Conservation (phyloP, 2,797 vertebrate species). For the Aldrovandia affinis region DNA sequence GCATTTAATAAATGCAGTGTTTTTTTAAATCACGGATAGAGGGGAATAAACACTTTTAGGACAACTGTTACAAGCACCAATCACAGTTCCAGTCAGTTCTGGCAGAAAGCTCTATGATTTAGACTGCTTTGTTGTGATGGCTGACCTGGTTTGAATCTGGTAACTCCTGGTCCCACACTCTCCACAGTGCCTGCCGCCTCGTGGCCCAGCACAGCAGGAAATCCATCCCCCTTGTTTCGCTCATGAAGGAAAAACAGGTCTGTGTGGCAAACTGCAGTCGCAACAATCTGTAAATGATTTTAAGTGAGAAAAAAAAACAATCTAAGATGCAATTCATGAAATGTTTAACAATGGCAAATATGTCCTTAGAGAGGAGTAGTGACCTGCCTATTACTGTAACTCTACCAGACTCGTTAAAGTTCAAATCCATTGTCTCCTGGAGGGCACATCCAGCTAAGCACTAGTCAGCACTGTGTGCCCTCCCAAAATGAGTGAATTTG, state of each 20-base stretch:
- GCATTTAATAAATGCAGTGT: background rate
- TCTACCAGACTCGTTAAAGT: no score
- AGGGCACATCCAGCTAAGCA: no score
- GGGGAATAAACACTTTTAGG: no score
- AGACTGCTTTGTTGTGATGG: background rate
- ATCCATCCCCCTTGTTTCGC: slow-evolving; percentile 47
- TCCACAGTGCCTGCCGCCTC: slow-evolving; percentile 75
- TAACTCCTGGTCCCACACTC: slow-evolving; percentile 74
- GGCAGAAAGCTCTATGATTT: background rate
- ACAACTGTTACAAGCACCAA: background rate
- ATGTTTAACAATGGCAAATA: background rate
- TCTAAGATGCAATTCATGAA: background rate
- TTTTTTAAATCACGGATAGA: no score
- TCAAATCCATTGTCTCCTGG: no score
- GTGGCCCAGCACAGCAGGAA: slow-evolving; percentile 73
- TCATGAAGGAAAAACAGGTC: slow-evolving; percentile 72
- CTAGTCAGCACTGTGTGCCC: no score
- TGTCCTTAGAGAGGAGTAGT: background rate
- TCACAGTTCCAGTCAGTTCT: background rate
- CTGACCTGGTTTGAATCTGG: slow-evolving; percentile 70
- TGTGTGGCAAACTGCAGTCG: slow-evolving; percentile 69
- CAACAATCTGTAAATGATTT: slow-evolving; percentile 62
- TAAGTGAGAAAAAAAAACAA: background rate
- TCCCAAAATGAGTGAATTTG: no score
- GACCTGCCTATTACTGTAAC: background rate